Evolutionary conservation across 2,888 invertebrate genomes (phyloP).

Genomic region (Timema cristinae): DNA sequence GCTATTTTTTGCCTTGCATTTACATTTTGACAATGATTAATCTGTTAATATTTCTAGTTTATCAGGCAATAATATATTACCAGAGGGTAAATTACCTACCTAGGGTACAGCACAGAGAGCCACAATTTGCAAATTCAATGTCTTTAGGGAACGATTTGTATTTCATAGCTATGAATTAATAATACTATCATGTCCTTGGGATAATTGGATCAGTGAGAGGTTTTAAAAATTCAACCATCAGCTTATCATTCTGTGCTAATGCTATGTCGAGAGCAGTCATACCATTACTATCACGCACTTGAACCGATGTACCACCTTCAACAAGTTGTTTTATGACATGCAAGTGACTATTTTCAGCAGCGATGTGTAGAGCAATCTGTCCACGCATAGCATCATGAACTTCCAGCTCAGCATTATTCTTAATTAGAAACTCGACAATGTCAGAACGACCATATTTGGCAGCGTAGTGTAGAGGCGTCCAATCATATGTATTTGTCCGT

Average conservation of each 20-base stretch:
- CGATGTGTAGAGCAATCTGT: constrained; percentile 4
- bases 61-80: too few relatives aligned
- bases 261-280: constrained; percentile 10
- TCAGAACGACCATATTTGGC: constrained; percentile 10
- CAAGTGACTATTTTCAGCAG: constrained; percentile 11
- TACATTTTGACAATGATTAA: too few relatives aligned
- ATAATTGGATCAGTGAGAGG: background rate
- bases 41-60: too few relatives aligned
- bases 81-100: too few relatives aligned
- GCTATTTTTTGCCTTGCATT: too few relatives aligned
- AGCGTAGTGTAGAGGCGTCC: constrained; percentile 9
- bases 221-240: constrained; percentile 3
- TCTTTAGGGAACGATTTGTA: too few relatives aligned
- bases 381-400: constrained; percentile 8
- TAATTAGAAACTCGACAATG: constrained; percentile 7
- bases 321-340: constrained; percentile 4
- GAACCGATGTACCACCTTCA: background rate
- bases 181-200: background rate
- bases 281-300: background rate
- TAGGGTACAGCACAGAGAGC: too few relatives aligned
- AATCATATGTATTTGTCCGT: constrained; percentile 2
- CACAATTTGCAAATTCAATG: too few relatives aligned
- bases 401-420: background rate
- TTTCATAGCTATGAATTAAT: background rate
- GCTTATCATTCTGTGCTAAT: background rate